A percentile compares a stretch with the other conserved stretches of the same genome.
These are phyloP conservation scores for Branchellion lobata DNA, from an alignment of 2,888 invertebrate genomes.

Conservation along the genomic window DNA sequence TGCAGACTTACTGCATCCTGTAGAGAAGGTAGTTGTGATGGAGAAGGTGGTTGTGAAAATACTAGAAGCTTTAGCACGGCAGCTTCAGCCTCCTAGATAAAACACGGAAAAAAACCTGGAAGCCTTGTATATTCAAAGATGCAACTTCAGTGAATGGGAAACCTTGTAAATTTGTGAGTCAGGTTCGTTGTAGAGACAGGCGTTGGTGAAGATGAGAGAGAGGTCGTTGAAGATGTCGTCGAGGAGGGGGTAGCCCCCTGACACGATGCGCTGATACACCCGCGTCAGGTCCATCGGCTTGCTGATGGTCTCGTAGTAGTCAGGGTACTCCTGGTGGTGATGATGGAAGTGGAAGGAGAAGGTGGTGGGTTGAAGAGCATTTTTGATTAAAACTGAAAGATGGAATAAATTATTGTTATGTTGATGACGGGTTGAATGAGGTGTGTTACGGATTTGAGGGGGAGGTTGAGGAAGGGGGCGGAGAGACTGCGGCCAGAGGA, in stretches of 20 bases:
- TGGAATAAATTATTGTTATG: not conserved
- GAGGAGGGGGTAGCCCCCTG: slow-evolving; percentile 76
- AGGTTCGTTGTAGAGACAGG: slow-evolving; percentile 92
- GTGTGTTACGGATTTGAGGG: slow-evolving; percentile 77
- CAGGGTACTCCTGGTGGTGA: slow-evolving; percentile 75
- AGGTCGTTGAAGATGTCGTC: slow-evolving; percentile 87
- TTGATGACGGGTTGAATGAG: not conserved
- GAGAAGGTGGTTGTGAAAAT: not conserved
- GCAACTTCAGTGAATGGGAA: too few relatives aligned
- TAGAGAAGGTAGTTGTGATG: slow-evolving; percentile 24
- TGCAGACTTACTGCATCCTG: slow-evolving; percentile 88
- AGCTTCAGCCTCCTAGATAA: not conserved
- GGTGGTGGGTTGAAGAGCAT: too few relatives aligned
- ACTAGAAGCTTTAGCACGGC: not conserved
- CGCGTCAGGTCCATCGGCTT: slow-evolving; percentile 90
- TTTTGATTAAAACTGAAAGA: not conserved
- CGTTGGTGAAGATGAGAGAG: slow-evolving; percentile 88
- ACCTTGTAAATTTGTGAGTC: slow-evolving; percentile 91
- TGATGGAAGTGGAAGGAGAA: not conserved
- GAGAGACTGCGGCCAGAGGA: slow-evolving; percentile 80
- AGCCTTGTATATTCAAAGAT: too few relatives aligned
- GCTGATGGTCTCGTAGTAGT: slow-evolving; percentile 92
- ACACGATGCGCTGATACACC: slow-evolving; percentile 84
- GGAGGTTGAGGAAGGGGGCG: slow-evolving; percentile 88
- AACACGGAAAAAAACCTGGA: not conserved